These are phyloP conservation scores for Chloroceryle inda DNA, from an alignment of 2,797 vertebrate species.

Conservation along the genomic window DNA sequence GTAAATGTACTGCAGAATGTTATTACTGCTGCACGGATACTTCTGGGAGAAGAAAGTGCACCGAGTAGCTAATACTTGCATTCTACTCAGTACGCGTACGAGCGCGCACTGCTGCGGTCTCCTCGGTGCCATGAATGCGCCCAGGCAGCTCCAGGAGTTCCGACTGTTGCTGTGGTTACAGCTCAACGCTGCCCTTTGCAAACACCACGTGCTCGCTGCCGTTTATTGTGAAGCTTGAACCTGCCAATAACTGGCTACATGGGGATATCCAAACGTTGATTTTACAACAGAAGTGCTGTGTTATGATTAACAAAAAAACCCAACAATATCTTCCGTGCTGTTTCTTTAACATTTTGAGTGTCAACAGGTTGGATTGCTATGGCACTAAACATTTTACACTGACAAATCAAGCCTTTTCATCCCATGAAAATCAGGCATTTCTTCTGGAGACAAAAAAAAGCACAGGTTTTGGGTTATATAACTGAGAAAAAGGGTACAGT, in stretches of 20 bases:
- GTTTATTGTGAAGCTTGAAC: background rate
- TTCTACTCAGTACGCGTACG: rapidly evolving
- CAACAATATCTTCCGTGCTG: background rate
- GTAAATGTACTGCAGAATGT: background rate
- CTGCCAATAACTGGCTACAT: background rate
- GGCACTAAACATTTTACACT: background rate
- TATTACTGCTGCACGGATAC: background rate
- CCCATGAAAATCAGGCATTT: background rate
- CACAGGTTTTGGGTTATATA: background rate
- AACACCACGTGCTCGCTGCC: background rate
- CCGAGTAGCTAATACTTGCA: rapidly evolving
- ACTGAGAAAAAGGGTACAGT: background rate
- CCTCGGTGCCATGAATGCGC: background rate
- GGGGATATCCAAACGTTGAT: background rate
- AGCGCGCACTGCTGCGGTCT: background rate
- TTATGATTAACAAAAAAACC: background rate
- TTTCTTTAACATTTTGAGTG: background rate
- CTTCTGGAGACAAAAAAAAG: background rate
- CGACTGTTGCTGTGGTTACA: background rate
- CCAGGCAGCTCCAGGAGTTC: background rate
- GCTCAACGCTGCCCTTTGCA: background rate
- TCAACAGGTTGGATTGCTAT: background rate
- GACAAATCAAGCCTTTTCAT: background rate
- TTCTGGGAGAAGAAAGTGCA: background rate
- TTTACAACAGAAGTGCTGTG: background rate